These are phyloP conservation scores for Drosophila pegasa DNA, from an alignment of 2,888 invertebrate species.

Conservation along the genomic window DNA sequence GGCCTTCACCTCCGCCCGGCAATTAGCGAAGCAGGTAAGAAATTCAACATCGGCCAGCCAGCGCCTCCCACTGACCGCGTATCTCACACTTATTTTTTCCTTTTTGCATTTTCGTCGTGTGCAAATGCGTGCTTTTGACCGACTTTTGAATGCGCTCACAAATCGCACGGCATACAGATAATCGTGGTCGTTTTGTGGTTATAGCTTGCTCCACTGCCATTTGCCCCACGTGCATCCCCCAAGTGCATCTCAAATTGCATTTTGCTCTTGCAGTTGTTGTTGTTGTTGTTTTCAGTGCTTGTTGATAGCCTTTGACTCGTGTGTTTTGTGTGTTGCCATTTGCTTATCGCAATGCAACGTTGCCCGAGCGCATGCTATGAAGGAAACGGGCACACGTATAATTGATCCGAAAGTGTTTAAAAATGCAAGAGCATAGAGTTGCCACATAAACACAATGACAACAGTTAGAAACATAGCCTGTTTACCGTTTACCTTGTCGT, in stretches of 20 bases:
- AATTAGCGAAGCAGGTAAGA: constrained; percentile 50
- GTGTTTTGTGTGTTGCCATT: constrained; percentile 14
- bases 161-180: constrained; percentile 33
- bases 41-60: constrained; percentile 26
- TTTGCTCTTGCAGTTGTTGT: constrained; percentile 21
- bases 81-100: constrained; percentile 11
- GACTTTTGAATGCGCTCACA: constrained; percentile 46
- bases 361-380: constrained; percentile 19
- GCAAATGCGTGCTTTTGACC: constrained; percentile 53
- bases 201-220: constrained; percentile 44
- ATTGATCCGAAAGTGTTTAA: constrained; percentile 27
- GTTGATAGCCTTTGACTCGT: constrained; percentile 67
- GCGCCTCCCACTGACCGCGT: constrained; percentile 29
- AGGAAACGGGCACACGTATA: constrained; percentile 32
- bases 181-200: constrained; percentile 70
- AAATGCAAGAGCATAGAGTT: constrained; percentile 44
- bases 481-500: constrained; percentile 42
- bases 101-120: constrained; percentile 32
- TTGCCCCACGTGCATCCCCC: constrained; percentile 44
- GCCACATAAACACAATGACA: constrained; percentile 29
- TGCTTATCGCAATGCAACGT: constrained; percentile 46
- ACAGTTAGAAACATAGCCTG: constrained; percentile 25
- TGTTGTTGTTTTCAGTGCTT: constrained; percentile 36
- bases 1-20: constrained; percentile 45
- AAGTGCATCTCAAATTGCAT: constrained; percentile 52